Evolutionary conservation across 1,140 invertebrate species (phyloP).

Genomic region (Lineus longissimus): DNA sequence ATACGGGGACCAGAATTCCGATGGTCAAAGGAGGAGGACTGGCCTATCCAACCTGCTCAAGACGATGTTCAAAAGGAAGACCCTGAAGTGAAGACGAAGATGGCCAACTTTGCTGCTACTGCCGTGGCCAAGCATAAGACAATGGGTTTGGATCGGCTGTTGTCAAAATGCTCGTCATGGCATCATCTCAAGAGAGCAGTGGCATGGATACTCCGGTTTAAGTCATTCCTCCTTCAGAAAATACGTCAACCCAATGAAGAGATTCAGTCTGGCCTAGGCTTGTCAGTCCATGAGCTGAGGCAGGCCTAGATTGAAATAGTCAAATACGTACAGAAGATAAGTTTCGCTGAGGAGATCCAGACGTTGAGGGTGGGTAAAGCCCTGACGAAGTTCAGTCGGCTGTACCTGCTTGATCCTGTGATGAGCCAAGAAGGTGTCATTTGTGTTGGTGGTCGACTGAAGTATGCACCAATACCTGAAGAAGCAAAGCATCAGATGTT

Average conservation of each 20-base stretch:
- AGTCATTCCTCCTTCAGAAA: too few relatives aligned
- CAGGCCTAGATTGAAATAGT: not conserved
- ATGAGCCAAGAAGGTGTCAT: not conserved
- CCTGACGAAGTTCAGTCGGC: not conserved
- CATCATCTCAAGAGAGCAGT: not conserved
- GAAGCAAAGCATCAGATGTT: conserved; percentile 2
- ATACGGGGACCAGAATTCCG: not conserved
- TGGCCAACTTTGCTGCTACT: too few relatives aligned
- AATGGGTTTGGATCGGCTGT: not conserved
- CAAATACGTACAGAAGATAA: not conserved
- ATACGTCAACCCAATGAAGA: too few relatives aligned
- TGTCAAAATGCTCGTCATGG: not conserved
- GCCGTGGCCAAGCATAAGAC: too few relatives aligned
- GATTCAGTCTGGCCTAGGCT: not conserved
- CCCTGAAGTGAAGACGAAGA: not conserved
- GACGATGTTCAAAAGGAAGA: not conserved
- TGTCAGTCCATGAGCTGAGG: not conserved
- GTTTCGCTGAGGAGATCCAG: not conserved
- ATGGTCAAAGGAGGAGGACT: too few relatives aligned
- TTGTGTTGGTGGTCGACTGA: not conserved
- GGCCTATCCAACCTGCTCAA: too few relatives aligned
- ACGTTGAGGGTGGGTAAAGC: not conserved
- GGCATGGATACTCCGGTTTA: not conserved
- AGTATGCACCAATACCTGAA: too few relatives aligned
- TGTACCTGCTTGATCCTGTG: not conserved